Evolutionary conservation across 1,140 invertebrate species (phyloP), one percentile per base, ranked within the genome.

Genomic region (Brachionus plicatilis): DNA sequence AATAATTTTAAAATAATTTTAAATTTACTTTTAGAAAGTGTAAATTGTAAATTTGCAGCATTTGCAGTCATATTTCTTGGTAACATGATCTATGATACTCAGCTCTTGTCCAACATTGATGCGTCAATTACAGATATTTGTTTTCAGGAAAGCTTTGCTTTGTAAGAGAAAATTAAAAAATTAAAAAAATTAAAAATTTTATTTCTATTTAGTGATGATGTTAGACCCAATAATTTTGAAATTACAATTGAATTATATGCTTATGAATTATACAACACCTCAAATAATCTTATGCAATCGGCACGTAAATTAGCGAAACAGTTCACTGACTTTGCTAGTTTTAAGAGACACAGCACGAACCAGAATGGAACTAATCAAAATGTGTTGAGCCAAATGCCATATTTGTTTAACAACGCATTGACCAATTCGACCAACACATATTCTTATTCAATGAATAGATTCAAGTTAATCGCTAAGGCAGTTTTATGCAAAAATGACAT

Each of bases 1-100:
- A 20, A 60, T 8, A 8, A 27, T 27, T 27, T 60, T 27, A 56
- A 20, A 20, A 50, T 24, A 24, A 24, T 24, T 24, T 1, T 1
- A 50, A 50, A 65, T 9, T 27, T 65, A 6, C 3, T 68, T 45
- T 43, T 47, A 76, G 72, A 76, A 76, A 76, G 24, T 29, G 72
- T 76, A 9, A 76, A 76, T 50, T 76, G 43, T 50, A 76, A 76
- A 50, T 76, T 76, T 50, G 72, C 72, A 5, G 47, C 72, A 24
- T 76, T 76, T 76, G 72, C 72, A 3, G 72, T 76, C 2, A 76
- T 76, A 27, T 76, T 50, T 24, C 45, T 76, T 20, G 72, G 72
- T 9, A 76, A 76, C n/a, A 76, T 76, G 72, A 29, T 76, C 12
- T 76, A 76, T 76, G 72, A 76, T 27, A 76, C 72, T 33, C 72